Conservation (phyloP, 2,888 invertebrate genomes). For the Aspidapion aeneum region DNA sequence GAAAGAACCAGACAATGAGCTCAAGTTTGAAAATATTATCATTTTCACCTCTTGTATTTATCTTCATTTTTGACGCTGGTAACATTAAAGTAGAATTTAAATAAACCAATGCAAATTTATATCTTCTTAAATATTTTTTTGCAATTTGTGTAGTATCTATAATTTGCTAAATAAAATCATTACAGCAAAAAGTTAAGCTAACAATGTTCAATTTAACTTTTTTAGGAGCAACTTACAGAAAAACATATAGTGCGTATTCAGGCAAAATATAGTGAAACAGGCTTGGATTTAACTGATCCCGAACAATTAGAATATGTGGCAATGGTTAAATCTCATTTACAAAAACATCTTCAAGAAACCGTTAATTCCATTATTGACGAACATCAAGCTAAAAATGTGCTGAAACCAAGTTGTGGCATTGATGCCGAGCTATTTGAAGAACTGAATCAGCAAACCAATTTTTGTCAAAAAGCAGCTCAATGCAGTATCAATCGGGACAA, state of each 20-base stretch:
- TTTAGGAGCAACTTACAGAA: slow-evolving; percentile 65
- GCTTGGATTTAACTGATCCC: slow-evolving; percentile 51
- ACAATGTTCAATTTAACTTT: no score
- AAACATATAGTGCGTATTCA: slow-evolving; percentile 66
- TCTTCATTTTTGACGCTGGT: no score
- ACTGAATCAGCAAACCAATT: slow-evolving; percentile 66
- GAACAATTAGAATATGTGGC: slow-evolving; percentile 63
- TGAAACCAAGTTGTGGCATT: slow-evolving; percentile 60
- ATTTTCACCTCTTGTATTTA: no score
- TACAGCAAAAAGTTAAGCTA: no score
- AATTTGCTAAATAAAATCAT: no score
- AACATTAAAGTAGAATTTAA: no score
- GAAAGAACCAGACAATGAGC: no score
- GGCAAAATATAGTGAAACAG: slow-evolving; percentile 52
- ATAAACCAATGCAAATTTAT: no score
- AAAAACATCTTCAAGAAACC: slow-evolving; percentile 63
- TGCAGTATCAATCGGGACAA: slow-evolving; percentile 67
- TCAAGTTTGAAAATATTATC: no score
- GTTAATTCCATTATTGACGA: slow-evolving; percentile 68
- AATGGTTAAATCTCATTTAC: slow-evolving; percentile 61
- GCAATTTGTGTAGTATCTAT: no score
- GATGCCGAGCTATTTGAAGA: slow-evolving; percentile 63
- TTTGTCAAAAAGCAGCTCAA: slow-evolving; percentile 67
- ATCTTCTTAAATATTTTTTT: no score
- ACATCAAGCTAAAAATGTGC: slow-evolving; percentile 55